Base-by-base conservation (phyloP, 2,797 vertebrate species). In the Falco cherrug region DNA sequence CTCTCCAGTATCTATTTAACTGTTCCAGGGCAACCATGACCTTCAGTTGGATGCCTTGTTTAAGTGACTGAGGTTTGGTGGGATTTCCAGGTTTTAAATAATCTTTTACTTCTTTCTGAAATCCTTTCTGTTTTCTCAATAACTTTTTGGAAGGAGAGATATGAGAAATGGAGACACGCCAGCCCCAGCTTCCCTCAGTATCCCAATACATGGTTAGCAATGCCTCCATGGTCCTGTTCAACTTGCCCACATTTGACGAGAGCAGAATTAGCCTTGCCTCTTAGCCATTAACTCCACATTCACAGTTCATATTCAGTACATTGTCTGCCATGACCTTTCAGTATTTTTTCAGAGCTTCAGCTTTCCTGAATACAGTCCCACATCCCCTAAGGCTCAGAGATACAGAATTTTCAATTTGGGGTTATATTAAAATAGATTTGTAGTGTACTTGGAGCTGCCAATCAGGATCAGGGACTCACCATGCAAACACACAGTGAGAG, bases 381-480 rank as follows among this genome's bases (percentile, higher is more conserved):
- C 31, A 90, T 89, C 67, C 93, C 93, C 88, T 89, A 68, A 95
- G 92, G 94, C 93, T 91, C 79, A 15, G 13, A 87, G 87, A 95
- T 84, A 89, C 87, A 90, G 92, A 84, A 95, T 95, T 96, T 97
- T 96, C 94, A 95, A 87, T 96, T 90, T 93, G 85, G 57, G 92
- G 68, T 89, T 89, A 87, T 95, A 96, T 95, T 95, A 95, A 96
- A 97, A 95, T 95, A 96, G 90, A 95, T 95, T 95, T 85, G 84
- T 94, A 93, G 88, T 87, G 92, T 87, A 75, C 57, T 92, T 4
- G 0, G 61, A 90, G 78, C 84, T 97, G 94, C 94, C 97, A 96
- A 65, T 96, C 93, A 95, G 93, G 93, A 94, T 97, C 90, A 96
- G 93, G 93, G 83, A 86, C 95, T 93, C 50, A 80, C 86, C 88